Evolutionary conservation across 2,888 invertebrate genomes (phyloP), one percentile per base, ranked within the genome.

Genomic region (Phalera bucephala): DNA sequence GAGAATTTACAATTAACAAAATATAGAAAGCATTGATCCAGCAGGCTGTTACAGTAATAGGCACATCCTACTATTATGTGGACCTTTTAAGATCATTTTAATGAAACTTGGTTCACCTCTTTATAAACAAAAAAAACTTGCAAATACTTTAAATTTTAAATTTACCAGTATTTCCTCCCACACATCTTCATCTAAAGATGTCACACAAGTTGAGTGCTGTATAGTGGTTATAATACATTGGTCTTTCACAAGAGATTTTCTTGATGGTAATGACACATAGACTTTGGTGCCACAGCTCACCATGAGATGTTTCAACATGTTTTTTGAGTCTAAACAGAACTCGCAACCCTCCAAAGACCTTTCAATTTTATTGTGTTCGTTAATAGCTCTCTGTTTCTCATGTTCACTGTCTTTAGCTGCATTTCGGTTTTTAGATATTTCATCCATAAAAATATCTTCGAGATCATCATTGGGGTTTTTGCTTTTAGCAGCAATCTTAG

Each of bases 131-230:
- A 3, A 32, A 31, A 12, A 13, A 25, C 5, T 17, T 3, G 17
- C 17, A 17, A 17, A 17, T n/a, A n/a, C n/a, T n/a, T n/a, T n/a
- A n/a, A n/a, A 17, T 17, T 17, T 3, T 17, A 17, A 17, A 17
- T 65, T 70, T 80, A 94, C 95, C 87, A 93, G 91, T 40, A 99
- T 91, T 87, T 98, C 98, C 40, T 92, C 92, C 96, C 97, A 99
- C 29, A 96, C 94, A 85, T 99, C 97, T 90, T 99, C 99, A 85
- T 99, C 99, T 25, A 97, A 71, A 48, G 94, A 92, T 0, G 97
- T 97, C 21, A 94, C 92, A 72, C 96, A 95, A 1, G 93, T 72
- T 0, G 93, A 88, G 79, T 99, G 99, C 52, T 94, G 92, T 65
- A 95, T 93, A 0, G 98, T 97, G 1, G 95, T 92, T 60, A 99